phyloP scores from a whole-genome alignment of 1,140 invertebrate genomes.

The Hormaphis cornu region DNA sequence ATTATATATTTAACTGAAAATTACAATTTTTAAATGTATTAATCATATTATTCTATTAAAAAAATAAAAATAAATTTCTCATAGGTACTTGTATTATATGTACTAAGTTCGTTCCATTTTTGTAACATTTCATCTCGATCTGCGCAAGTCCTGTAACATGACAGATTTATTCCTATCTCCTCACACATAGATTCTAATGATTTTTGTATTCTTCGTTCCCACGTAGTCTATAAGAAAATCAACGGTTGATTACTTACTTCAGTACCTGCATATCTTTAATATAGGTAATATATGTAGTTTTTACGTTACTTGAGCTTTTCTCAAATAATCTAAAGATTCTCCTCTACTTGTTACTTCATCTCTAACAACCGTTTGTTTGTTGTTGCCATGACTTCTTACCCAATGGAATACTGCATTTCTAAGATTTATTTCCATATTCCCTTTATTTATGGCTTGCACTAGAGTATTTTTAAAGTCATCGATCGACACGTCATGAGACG shows the following conservation, averaged over 20 bases:
- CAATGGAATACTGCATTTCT: conserved; percentile 74
- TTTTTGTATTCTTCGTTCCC: conserved; percentile 89
- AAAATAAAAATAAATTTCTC: too few species aligned
- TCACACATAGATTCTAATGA: conserved; percentile 89
- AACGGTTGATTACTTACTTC: background rate
- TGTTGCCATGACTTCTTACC: conserved; percentile 48
- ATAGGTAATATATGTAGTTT: background rate
- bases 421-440: conserved; percentile 66
- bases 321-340: conserved; percentile 56
- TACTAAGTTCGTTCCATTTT: conserved; percentile 88
- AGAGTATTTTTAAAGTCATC: conserved; percentile 67
- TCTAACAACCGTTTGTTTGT: conserved; percentile 33
- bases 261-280: background rate
- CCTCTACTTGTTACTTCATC: conserved; percentile 31
- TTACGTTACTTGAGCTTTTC: conserved; percentile 59
- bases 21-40: too few species aligned
- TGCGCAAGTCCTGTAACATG: conserved; percentile 59
- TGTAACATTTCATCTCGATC: conserved; percentile 73
- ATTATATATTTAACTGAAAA: too few species aligned
- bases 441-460: conserved; percentile 59
- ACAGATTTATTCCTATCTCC: conserved; percentile 71
- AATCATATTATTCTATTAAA: too few species aligned
- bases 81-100: conserved; percentile 74
- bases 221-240: conserved; percentile 53
- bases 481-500: conserved; percentile 58